These are phyloP conservation scores for Calonectris borealis DNA, from an alignment of 2,113 vertebrate genomes.

Conservation along the genomic window DNA sequence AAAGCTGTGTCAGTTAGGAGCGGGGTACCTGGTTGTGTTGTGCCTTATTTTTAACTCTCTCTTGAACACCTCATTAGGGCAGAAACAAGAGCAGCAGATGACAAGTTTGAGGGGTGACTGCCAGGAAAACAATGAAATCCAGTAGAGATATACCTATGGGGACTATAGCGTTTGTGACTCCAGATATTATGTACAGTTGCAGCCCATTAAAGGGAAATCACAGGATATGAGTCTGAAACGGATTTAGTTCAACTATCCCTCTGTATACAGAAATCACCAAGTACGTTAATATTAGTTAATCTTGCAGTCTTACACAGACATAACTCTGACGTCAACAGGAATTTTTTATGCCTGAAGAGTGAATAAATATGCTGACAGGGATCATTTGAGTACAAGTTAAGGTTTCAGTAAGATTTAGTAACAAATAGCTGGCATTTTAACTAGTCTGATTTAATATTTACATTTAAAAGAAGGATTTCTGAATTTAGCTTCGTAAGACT, in stretches of 20 bases:
- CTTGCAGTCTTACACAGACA: background rate
- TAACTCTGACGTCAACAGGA: constrained; percentile 26
- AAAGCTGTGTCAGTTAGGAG: background rate
- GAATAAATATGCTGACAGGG: constrained; percentile 16
- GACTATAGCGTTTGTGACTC: background rate
- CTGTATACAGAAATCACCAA: background rate
- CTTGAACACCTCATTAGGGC: background rate
- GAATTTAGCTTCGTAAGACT: constrained; percentile 5
- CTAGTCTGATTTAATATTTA: constrained; percentile 4
- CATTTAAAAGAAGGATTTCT: constrained; percentile 47
- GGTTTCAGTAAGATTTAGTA: constrained; percentile 12
- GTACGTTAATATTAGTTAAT: constrained; percentile 48
- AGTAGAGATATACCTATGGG: background rate
- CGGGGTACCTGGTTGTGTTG: background rate
- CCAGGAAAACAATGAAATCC: constrained; percentile 8
- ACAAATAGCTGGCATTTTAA: constrained; percentile 15
- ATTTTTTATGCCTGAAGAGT: constrained; percentile 21
- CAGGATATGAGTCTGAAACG: constrained; percentile 26
- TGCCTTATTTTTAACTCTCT: background rate
- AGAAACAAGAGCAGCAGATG: background rate
- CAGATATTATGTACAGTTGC: background rate
- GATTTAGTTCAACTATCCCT: background rate
- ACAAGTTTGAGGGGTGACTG: background rate
- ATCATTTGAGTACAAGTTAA: constrained; percentile 17
- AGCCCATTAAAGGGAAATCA: background rate